Base-by-base conservation (phyloP, 2,113 vertebrate species). In the Scytalopus superciliaris region DNA sequence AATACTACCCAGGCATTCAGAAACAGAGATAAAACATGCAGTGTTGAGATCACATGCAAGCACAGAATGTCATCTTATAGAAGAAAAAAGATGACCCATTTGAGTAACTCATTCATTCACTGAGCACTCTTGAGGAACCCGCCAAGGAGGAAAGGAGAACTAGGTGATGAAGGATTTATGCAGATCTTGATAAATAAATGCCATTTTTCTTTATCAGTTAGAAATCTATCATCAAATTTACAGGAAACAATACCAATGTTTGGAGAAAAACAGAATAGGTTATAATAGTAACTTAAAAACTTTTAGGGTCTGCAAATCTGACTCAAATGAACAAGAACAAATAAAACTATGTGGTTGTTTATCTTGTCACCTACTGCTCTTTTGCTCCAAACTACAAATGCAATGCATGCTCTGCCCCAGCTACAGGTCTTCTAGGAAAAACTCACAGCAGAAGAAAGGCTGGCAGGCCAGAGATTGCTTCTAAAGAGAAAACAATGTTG, bases 151-250 rank as follows among this genome's bases (percentile, higher is more conserved):
- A 93, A 89, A 89, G 88, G 55, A 80, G 72, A 92, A 85, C 55
- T 82, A 94, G 55, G 75, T 79, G 76, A 90, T 84, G 86, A 90
- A 84, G 45, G 12, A 84, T 89, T 93, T 93, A 57, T 74, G 24
- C 42, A 62, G 30, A 15, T 35, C 31, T 70, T 53, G n/a, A 69
- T 19, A 64, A 69, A 77, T 15, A 66, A 68, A 82, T 18, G 31
- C 12, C 12, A 9, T 50, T 59, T 76, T 11, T 30, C 18, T n/a
- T 74, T 72, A 69, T 66, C 59, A 74, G 59, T 62, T 42, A 69
- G 23, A 31, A 88, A 62, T 77, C 18, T 55, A 63, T 63, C 19
- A 35, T 27, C 24, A 76, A 72, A 90, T 73, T 74, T 62, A 70
- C 28, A 77, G 16, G 25, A 74, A 91, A 78, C 23, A 84, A 0